phyloP scores from a whole-genome alignment of 2,113 vertebrate species.

The Murina feae region DNA sequence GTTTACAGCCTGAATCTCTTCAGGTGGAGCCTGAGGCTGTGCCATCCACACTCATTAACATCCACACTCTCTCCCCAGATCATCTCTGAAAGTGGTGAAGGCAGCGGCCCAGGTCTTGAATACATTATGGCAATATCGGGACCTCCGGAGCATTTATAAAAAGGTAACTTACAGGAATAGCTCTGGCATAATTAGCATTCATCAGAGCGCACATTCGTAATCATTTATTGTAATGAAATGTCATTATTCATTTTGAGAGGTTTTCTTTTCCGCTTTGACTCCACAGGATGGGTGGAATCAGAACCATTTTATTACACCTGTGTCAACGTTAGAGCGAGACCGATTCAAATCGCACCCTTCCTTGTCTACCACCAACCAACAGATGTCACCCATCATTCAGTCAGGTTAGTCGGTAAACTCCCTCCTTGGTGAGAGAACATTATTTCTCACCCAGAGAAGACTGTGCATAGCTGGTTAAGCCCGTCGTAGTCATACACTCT shows the following conservation, averaged over 20 bases:
- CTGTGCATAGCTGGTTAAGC: not conserved
- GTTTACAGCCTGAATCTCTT: not conserved
- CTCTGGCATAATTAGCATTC: conserved; percentile 31
- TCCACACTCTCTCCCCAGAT: conserved; percentile 79
- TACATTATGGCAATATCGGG: conserved; percentile 97
- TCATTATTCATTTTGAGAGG: conserved; percentile 49
- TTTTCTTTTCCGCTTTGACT: conserved; percentile 56
- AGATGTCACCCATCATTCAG: conserved; percentile 95
- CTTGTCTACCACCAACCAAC: conserved; percentile 89
- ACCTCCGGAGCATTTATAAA: conserved; percentile 98
- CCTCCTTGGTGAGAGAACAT: not conserved
- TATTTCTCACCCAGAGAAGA: not conserved
- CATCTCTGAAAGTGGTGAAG: conserved; percentile 97
- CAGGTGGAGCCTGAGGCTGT: not conserved
- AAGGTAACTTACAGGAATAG: conserved; percentile 85
- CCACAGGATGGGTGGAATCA: conserved; percentile 97
- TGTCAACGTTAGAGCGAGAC: conserved; percentile 94
- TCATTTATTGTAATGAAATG: conserved; percentile 39
- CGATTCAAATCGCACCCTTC: conserved; percentile 95
- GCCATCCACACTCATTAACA: not conserved
- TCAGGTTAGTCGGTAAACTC: conserved; percentile 83
- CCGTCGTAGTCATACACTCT: not conserved
- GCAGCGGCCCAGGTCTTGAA: conserved; percentile 97
- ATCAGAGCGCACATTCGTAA: not conserved
- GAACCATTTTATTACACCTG: conserved; percentile 98